Evolutionary conservation across 1,140 invertebrate species (phyloP), one percentile per base, ranked within the genome.

Genomic region (Asobara japonica): DNA sequence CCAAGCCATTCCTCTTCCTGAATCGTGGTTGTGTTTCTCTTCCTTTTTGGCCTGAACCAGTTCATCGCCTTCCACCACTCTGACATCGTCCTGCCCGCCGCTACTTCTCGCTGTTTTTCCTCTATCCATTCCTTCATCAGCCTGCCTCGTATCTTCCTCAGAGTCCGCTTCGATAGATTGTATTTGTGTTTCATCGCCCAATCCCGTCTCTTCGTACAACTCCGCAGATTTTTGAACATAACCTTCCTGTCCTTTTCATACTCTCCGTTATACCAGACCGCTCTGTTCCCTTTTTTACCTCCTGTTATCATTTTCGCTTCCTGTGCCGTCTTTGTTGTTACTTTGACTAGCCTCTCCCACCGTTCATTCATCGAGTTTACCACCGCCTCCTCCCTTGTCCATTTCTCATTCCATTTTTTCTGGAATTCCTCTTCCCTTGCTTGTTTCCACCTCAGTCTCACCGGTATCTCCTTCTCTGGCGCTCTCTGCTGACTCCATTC

Each of bases 31-130:
- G 41, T 64, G 18, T 51, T 60, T 51, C 33, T 71, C 18, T 51
- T 72, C 56, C 29, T 65, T 2, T 20, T 16, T n/a, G n/a, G n/a
- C 61, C 68, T 74, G 18, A 36, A 74, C 41, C 60, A 7, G 20
- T 51, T 27, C 38, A 68, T 10, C 13, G 64, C 38, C 65, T 67
- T 67, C 61, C 65, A 31, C 51, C 25, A 38, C 8, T 65, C 36
- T 4, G 7, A n/a, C 61, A 68, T n/a, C 10, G 3, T 69, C 48
- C 29, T 20, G 25, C 18, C 62, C 68, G 11, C 66, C 69, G 11
- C 7, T 67, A 7, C 60, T 31, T 25, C 25, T 10, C 13, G n/a
- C n/a, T 30, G 16, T 41, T 68, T 65, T 16, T 56, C 65, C 38
- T 51, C 38, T 8, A 64, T 1, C 45, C 33, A 60, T 22, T 71